Evolutionary conservation across 1,140 invertebrate species (phyloP).

Genomic region (Carcinoscorpius rotundicauda): DNA sequence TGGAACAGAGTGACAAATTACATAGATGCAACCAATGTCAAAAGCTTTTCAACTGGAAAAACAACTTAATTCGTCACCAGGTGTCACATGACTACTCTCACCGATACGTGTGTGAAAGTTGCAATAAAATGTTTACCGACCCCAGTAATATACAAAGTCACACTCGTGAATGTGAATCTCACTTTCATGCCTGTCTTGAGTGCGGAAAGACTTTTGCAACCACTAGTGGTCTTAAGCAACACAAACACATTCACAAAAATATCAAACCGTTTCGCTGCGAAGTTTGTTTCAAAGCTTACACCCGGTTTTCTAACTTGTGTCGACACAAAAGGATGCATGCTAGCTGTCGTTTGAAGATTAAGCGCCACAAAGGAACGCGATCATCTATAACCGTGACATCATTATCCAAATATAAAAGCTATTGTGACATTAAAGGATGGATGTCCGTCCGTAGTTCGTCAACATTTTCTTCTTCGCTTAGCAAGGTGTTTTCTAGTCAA

Average conservation of each 20-base stretch:
- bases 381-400: constrained; percentile 75
- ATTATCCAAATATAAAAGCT: constrained; percentile 40
- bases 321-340: constrained; percentile 97
- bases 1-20: too few relatives aligned
- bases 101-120: constrained; percentile 78
- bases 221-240: constrained; percentile 92
- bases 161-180: constrained; percentile 76
- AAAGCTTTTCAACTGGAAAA: constrained; percentile 64
- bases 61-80: constrained; percentile 66
- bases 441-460: too few relatives aligned
- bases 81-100: constrained; percentile 55
- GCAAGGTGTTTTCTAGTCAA: too few relatives aligned
- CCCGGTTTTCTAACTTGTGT: constrained; percentile 98
- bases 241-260: constrained; percentile 96
- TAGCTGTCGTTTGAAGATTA: constrained; percentile 61
- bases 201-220: constrained; percentile 97
- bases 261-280: constrained; percentile 95
- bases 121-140: constrained; percentile 62
- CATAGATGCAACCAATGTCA: constrained; percentile 66
- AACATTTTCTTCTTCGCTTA: too few relatives aligned
- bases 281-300: constrained; percentile 71
- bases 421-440: constrained; percentile 30
- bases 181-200: constrained; percentile 85
- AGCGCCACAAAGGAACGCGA: constrained; percentile 80
- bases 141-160: constrained; percentile 88